Base-by-base conservation (phyloP, 2,797 vertebrate genomes). In the Ciconia nigra region DNA sequence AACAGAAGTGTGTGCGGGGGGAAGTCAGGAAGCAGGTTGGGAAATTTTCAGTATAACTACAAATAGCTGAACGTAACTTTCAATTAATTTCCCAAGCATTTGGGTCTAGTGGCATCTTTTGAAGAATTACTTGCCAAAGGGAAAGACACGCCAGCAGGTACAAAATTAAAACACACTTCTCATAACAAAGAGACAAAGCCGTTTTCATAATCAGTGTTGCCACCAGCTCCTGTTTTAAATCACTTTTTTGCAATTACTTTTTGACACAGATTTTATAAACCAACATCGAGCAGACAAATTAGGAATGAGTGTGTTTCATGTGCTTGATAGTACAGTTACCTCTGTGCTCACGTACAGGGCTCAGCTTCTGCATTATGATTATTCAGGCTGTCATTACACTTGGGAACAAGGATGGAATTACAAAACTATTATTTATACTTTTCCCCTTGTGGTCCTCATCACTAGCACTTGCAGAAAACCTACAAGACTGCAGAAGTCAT, bases 281-380 rank as follows among this genome's bases (percentile, higher is more conserved):
- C 7, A 2, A 1, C 22, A 5, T 7, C 0, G 10, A 78, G 52
- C 28, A 66, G 71, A 6, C 15, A 54, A 49, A 15, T 21, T 29
- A 52, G 16, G 41, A 92, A 25, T 0, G 1, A 59, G 20, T 10
- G 1, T 5, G 0, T n/a, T 55, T 55, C 11, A 15, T 11, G 4
- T 5, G 33, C 33, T 39, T 42, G 58, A 11, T 15, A 17, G 20
- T 8, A 19, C 12, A 6, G 7, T 33, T 54, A 33, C 13, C 37
- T 39, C 67, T 13, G 33, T 2, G 2, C 17, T 52, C 66, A 13
- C 3, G 0, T 5, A 24, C 21, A 22, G 83, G 35, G 10, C 31
- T 16, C 7, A 3, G 10, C 22, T 29, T 15, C 58, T 22, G 3
- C 1, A 0, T 46, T 41, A 11, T 2, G 35, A 6, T n/a, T 33